Evolutionary conservation across 92 coral and sea anemone genomes (phyloP).

Genomic region (Porites divaricata): DNA sequence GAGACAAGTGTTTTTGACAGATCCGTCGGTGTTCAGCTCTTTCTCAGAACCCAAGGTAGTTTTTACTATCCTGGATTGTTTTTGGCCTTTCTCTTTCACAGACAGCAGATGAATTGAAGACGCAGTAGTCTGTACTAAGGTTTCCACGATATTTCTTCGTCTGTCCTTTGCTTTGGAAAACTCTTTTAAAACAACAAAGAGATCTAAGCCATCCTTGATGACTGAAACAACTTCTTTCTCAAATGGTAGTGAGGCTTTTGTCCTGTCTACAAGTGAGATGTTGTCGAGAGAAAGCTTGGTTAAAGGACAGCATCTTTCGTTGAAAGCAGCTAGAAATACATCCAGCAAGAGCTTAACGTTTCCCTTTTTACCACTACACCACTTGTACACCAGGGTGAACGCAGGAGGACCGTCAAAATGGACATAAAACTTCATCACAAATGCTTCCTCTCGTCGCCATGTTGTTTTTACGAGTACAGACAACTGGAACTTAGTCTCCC

Average conservation of each 20-base stretch:
- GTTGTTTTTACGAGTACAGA: too few species aligned
- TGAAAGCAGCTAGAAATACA: conserved; percentile 37
- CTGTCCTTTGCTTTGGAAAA: background rate
- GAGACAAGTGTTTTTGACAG: background rate
- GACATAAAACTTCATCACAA: conserved; percentile 57
- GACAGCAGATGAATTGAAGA: background rate
- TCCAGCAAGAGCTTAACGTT: conserved; percentile 34
- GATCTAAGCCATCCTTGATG: conserved; percentile 53
- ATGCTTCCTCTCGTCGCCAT: background rate
- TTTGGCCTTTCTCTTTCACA: background rate
- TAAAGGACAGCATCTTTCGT: conserved; percentile 15
- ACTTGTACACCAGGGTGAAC: conserved; percentile 56
- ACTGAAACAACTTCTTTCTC: conserved; percentile 18
- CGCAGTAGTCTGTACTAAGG: background rate
- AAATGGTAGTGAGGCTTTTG: conserved; percentile 20
- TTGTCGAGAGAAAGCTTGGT: conserved; percentile 22
- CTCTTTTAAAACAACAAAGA: conserved; percentile 42
- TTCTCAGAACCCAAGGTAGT: background rate
- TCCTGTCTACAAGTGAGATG: conserved; percentile 26
- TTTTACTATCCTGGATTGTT: background rate
- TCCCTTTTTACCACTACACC: conserved; percentile 24
- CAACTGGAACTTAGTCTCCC: background rate
- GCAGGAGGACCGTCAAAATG: conserved; percentile 57
- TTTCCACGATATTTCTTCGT: background rate
- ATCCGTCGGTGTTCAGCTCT: background rate